phyloP scores from a whole-genome alignment of 2,797 vertebrate genomes.

The Bradypus variegatus region DNA sequence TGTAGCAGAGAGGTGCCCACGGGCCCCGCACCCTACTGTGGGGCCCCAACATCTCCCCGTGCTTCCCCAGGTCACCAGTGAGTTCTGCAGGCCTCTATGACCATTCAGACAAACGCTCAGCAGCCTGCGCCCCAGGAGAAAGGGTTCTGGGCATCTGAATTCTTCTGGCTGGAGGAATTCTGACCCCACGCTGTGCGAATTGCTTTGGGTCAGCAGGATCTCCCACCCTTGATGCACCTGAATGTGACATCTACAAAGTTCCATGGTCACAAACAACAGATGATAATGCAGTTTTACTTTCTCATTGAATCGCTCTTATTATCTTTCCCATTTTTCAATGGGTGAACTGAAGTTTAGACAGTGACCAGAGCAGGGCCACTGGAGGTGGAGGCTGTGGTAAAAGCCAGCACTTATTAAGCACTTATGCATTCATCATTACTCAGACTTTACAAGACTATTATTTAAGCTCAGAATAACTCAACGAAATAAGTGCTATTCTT shows the following conservation, averaged over 20 bases:
- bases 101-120: neutral
- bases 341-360: neutral
- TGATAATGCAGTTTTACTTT: neutral
- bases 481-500: neutral
- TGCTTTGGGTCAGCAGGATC: neutral
- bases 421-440: fast-evolving
- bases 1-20: neutral
- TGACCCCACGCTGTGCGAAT: fast-evolving
- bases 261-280: neutral
- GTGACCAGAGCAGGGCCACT: neutral
- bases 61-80: neutral
- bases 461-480: neutral
- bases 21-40: neutral
- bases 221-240: too few species aligned
- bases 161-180: neutral
- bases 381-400: neutral
- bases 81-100: neutral
- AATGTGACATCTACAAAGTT: neutral
- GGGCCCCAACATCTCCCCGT: too few species aligned
- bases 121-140: neutral
- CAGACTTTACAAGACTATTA: neutral
- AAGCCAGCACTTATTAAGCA: neutral
- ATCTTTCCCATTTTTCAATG: neutral
- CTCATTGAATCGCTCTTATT: neutral
- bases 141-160: neutral